A percentile compares a stretch with the other conserved stretches of the same genome.
These are phyloP conservation scores for Notarius quadriscutis DNA, from an alignment of 2,113 vertebrate species.

Conservation along the genomic window DNA sequence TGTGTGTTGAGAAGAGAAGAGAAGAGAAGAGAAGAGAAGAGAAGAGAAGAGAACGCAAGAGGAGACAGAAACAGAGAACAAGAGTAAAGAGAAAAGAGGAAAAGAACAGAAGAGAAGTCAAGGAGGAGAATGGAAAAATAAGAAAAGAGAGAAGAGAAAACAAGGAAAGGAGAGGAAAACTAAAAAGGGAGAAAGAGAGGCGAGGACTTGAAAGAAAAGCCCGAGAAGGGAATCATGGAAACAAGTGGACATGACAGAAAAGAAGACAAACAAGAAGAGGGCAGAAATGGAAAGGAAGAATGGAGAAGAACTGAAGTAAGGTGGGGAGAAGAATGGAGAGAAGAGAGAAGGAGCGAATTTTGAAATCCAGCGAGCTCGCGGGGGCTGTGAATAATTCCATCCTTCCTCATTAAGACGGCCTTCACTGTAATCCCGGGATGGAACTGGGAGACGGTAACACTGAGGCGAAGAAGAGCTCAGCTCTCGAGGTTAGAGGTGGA, in stretches of 20 bases:
- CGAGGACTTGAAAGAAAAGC: not conserved
- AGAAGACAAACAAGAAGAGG: not conserved
- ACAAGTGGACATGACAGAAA: not conserved
- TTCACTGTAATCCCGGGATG: not conserved
- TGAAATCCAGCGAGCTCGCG: not conserved
- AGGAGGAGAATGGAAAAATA: not conserved
- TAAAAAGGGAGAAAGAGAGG: too few species aligned
- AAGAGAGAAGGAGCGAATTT: too few species aligned
- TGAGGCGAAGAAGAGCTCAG: conserved; percentile 7
- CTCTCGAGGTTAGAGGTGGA: conserved; percentile 4
- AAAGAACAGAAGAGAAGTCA: not conserved
- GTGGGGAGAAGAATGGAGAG: not conserved
- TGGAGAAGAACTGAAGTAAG: not conserved
- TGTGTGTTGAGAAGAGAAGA: not conserved
- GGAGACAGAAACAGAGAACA: not conserved
- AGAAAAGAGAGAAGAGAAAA: not conserved
- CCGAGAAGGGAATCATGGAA: not conserved
- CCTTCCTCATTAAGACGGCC: not conserved
- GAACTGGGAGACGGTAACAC: not conserved
- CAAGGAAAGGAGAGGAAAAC: not conserved
- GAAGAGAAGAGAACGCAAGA: not conserved
- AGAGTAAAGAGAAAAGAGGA: not conserved
- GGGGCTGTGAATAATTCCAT: not conserved
- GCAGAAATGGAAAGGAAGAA: not conserved
- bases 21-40: not conserved